phyloP scores from a whole-genome alignment of 2,113 vertebrate genomes.

The Apaloderma vittatum region DNA sequence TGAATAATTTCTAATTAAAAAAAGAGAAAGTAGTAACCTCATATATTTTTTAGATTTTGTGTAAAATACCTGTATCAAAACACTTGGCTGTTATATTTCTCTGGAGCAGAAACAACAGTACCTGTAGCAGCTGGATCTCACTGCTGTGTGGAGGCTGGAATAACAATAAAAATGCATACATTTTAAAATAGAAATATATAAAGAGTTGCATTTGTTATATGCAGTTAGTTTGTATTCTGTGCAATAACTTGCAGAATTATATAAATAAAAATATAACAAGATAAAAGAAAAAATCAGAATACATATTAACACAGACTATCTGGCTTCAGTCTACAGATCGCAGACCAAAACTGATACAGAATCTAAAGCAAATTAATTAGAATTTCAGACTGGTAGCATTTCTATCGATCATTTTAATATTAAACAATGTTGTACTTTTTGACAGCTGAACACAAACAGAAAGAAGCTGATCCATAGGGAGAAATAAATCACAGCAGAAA shows the following conservation, averaged over 20 bases:
- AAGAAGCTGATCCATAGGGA: background rate
- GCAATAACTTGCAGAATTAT: background rate
- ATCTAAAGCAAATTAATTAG: background rate
- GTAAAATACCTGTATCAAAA: background rate
- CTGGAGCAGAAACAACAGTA: background rate
- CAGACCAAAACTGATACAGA: background rate
- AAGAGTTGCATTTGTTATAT: background rate
- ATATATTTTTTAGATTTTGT: background rate
- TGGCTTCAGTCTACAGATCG: background rate
- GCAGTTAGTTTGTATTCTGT: background rate
- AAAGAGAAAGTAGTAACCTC: background rate
- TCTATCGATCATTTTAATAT: background rate
- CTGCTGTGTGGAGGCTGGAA: conserved; percentile 56
- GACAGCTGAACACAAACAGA: background rate
- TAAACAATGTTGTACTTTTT: background rate
- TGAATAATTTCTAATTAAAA: background rate
- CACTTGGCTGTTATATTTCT: background rate
- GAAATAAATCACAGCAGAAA: background rate
- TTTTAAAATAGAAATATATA: background rate
- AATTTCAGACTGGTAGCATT: background rate
- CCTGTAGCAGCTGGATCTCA: conserved; percentile 40
- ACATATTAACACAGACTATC: background rate
- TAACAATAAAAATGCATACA: background rate
- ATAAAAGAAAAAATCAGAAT: background rate
- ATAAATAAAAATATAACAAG: background rate